Percentiles rank a stretch among this genome's conserved stretches.
Conservation (phyloP, 2,888 invertebrate species). For the Mylabris sibirica region DNA sequence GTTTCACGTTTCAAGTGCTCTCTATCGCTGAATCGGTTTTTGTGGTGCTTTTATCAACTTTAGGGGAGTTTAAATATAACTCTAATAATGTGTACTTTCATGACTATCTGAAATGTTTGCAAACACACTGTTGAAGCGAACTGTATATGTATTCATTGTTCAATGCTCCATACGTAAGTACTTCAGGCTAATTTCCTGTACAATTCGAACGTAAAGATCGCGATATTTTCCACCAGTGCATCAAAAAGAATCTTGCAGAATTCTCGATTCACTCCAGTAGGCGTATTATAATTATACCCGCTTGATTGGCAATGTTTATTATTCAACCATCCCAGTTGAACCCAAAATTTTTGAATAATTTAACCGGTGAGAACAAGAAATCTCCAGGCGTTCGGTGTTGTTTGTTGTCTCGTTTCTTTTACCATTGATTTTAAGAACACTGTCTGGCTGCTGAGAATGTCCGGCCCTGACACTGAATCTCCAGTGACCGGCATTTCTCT, state of each 20-base stretch:
- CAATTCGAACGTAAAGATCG: too few relatives aligned
- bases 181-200: too few relatives aligned
- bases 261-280: background rate
- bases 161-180: too few relatives aligned
- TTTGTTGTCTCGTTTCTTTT: background rate
- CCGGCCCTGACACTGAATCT: constrained; percentile 10
- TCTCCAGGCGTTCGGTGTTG: background rate
- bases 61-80: background rate
- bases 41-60: background rate
- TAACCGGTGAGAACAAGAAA: background rate
- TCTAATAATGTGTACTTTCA: background rate
- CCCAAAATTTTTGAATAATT: background rate
- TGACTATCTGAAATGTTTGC: background rate
- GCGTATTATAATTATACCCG: background rate
- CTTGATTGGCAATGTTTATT: background rate
- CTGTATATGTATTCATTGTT: too few relatives aligned
- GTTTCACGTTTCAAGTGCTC: background rate
- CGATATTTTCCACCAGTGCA: too few relatives aligned
- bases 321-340: background rate
- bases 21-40: background rate
- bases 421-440: background rate
- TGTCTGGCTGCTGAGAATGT: background rate
- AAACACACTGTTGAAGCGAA: background rate
- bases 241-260: background rate
- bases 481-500: constrained; percentile 7